Evolutionary conservation across 2,888 invertebrate species (phyloP), one percentile per base, ranked within the genome.

Genomic region (Liopterus haemorrhoidalis): DNA sequence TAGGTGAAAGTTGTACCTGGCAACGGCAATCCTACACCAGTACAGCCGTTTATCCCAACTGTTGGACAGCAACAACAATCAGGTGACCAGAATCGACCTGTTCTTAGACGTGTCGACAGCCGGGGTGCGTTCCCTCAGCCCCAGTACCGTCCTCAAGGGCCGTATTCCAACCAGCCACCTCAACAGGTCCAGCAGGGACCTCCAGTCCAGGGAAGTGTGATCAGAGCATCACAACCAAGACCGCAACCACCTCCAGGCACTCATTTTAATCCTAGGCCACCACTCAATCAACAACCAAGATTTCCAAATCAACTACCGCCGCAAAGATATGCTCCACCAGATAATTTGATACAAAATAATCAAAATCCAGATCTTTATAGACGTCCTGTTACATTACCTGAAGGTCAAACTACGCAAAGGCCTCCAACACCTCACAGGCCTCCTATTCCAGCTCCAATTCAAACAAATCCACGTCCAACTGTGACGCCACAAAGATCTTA

Each of bases 401-500:
- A 52, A 38, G 51, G 42, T 33, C 51, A 41, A 18, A 48, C 48
- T 18, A 48, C 47, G 5, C 44, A 15, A 11, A 38, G 46, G 30
- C 46, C 49, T 11, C 35, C 35, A 25, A 19, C 49, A 9, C 41
- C 41, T 20, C 31, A 44, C 36, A 31, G 49, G 18, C 50, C 50
- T 20, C 46, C 46, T 15, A 57, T 58, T 8, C 51, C 56, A 30
- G 53, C 49, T 41, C 54, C 54, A 14, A 50, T 57, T 41, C 56
- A 55, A 18, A 58, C 53, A 38, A 50, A 58, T 24, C 61, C 57
- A 4, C 58, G 60, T 37, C 53, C 57, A 22, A 62, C 60, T 11
- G 67, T 63, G 48, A 52, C 70, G 11, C 68, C 70, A 51, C 74
- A 73, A 61, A 64, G 70, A 46, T 69, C 73, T 11, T 69, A 71